Percentiles rank a stretch among this genome's conserved stretches.
These are phyloP conservation scores for Rhynchotus rufescens DNA, from an alignment of 2,797 vertebrate genomes.

Conservation along the genomic window DNA sequence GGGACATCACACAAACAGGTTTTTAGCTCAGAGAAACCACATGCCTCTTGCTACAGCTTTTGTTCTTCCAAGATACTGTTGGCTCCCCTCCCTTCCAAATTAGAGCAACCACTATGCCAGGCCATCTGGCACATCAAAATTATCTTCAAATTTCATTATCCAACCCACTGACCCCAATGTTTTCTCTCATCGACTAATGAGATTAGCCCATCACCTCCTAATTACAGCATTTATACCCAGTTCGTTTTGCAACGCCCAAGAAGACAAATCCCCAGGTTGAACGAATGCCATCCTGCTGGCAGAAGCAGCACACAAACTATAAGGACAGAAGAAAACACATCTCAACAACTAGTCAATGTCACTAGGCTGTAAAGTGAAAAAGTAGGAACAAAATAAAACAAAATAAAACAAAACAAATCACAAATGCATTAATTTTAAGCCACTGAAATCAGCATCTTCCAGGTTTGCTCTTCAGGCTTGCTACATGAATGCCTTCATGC, in stretches of 20 bases:
- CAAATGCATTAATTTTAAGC: background rate
- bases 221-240: conserved; percentile 21
- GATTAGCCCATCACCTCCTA: conserved; percentile 40
- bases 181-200: conserved; percentile 17
- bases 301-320: background rate
- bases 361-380: conserved; percentile 12
- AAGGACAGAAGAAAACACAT: background rate
- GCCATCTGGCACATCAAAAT: conserved; percentile 50
- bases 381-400: background rate
- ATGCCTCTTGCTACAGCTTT: background rate
- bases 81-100: conserved; percentile 1
- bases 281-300: background rate
- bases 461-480: background rate
- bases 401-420: no score
- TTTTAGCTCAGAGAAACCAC: conserved; percentile 4
- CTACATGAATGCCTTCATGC: background rate
- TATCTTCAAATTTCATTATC: conserved; percentile 24
- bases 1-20: background rate
- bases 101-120: background rate
- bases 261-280: conserved; percentile 32
- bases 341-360: background rate
- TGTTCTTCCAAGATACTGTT: background rate
- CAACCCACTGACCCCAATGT: background rate
- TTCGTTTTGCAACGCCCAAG: background rate
- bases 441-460: accelerated